phyloP scores from a whole-genome alignment of 2,888 invertebrate genomes.

The Cephus runcator region DNA sequence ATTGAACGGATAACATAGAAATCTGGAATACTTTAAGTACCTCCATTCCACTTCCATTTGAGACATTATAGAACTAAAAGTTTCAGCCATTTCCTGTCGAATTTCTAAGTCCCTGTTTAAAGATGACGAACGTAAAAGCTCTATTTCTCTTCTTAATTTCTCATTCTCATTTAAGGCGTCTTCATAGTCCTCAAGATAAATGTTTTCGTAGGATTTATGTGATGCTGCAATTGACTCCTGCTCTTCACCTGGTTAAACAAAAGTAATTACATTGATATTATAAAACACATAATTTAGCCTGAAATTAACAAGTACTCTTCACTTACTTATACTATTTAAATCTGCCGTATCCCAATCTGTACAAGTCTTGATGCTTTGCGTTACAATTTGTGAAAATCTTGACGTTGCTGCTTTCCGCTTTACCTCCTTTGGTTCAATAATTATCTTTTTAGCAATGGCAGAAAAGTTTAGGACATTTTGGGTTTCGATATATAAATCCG shows the following conservation, averaged over 20 bases:
- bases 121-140: constrained; percentile 39
- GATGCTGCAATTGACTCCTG: constrained; percentile 9
- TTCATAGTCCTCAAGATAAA: constrained; percentile 44
- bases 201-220: neutral
- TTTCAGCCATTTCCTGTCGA: constrained; percentile 54
- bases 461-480: constrained; percentile 87
- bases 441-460: constrained; percentile 80
- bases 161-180: constrained; percentile 50
- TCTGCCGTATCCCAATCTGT: constrained; percentile 56
- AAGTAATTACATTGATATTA: neutral
- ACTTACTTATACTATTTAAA: constrained; percentile 23
- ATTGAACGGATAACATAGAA: too few relatives aligned
- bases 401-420: constrained; percentile 40
- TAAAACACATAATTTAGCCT: neutral
- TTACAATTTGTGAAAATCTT: constrained; percentile 55
- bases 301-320: constrained; percentile 6
- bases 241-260: constrained; percentile 5
- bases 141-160: constrained; percentile 47
- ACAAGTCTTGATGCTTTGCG: constrained; percentile 46
- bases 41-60: constrained; percentile 52
- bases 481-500: constrained; percentile 84
- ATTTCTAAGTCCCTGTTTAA: constrained; percentile 51
- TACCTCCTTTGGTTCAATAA: constrained; percentile 45
- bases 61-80: constrained; percentile 51
- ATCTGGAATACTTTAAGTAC: constrained; percentile 27